Percentiles rank a stretch among this genome's conserved stretches.
Conservation (phyloP, 1,140 invertebrate species). For the Neodiprion lecontei region DNA sequence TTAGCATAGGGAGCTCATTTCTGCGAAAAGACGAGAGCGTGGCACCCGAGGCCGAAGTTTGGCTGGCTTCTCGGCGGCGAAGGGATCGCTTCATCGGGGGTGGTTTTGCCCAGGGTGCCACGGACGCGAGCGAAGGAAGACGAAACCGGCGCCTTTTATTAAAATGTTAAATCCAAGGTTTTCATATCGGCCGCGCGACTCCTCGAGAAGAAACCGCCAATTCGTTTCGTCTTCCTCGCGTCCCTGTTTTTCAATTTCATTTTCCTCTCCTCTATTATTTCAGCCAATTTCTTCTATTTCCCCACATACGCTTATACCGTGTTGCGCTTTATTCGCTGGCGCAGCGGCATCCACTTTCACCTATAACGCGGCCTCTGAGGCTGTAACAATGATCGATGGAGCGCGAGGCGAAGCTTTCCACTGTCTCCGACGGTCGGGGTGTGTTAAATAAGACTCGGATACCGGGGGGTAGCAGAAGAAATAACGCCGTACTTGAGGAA, state of each 20-base stretch:
- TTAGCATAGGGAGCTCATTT: slow-evolving; percentile 7
- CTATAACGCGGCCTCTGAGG: too few species aligned
- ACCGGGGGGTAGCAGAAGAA: too few species aligned
- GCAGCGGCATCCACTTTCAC: too few species aligned
- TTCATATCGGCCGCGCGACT: not conserved
- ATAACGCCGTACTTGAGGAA: too few species aligned
- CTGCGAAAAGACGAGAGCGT: not conserved
- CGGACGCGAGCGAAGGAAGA: not conserved
- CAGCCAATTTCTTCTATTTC: too few species aligned
- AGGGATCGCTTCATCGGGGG: not conserved
- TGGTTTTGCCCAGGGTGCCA: not conserved
- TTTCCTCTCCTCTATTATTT: not conserved
- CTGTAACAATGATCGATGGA: too few species aligned
- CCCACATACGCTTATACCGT: too few species aligned
- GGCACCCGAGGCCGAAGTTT: not conserved
- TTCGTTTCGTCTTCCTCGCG: not conserved
- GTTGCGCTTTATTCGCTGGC: too few species aligned
- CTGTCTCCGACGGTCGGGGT: too few species aligned
- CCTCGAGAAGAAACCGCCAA: not conserved
- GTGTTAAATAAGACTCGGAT: too few species aligned
- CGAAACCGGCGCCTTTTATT: not conserved
- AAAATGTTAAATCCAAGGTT: not conserved
- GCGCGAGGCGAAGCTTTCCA: too few species aligned
- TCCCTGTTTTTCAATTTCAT: not conserved
- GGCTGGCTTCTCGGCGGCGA: not conserved